Conservation (phyloP, 2,888 invertebrate species). For the Apodemia zela region DNA sequence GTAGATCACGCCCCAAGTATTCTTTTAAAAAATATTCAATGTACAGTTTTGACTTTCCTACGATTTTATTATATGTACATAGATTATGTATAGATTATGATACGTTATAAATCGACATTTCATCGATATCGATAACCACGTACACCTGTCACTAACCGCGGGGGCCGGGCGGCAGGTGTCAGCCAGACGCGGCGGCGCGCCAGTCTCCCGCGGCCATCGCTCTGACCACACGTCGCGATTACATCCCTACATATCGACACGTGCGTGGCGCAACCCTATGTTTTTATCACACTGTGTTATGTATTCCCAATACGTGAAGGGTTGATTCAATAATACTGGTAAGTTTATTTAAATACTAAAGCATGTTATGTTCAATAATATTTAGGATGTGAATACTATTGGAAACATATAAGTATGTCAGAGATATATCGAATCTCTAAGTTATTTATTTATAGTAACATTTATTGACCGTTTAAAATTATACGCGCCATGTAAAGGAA, state of each 20-base stretch:
- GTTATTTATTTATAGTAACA: background rate
- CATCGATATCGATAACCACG: constrained; percentile 66
- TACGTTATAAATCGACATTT: constrained; percentile 19
- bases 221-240: constrained; percentile 60
- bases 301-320: constrained; percentile 47
- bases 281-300: constrained; percentile 48
- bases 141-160: constrained; percentile 58
- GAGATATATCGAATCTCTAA: constrained; percentile 10
- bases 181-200: constrained; percentile 72
- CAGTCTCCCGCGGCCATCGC: constrained; percentile 69
- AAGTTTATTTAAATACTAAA: constrained; percentile 24
- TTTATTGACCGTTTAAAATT: too few relatives aligned
- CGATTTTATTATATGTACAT: too few relatives aligned
- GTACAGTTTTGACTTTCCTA: too few relatives aligned
- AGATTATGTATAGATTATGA: too few relatives aligned
- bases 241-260: constrained; percentile 50
- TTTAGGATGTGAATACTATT: background rate
- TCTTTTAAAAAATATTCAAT: too few relatives aligned
- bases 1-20: too few relatives aligned
- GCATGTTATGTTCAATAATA: background rate
- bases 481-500: too few relatives aligned
- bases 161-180: constrained; percentile 68
- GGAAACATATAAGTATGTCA: constrained; percentile 5
- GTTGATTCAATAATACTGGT: constrained; percentile 30
- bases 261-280: constrained; percentile 71